These are phyloP conservation scores for Panthera tigris DNA, from an alignment of 2,113 vertebrate genomes.

Conservation along the genomic window DNA sequence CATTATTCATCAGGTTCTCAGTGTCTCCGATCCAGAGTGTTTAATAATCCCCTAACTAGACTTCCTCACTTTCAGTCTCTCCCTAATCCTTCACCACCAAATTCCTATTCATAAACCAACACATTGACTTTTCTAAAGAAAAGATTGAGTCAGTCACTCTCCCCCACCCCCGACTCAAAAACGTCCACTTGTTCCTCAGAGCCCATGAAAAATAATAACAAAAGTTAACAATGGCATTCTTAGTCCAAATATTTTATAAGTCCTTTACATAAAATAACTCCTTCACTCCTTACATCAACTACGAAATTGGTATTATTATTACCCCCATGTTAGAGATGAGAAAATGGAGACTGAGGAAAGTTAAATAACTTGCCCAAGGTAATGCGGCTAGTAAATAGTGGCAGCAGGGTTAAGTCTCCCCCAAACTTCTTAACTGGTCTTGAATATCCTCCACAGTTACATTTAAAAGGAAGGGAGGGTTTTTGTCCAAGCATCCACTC, in stretches of 20 bases:
- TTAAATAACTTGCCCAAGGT: background rate
- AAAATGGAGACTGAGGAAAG: background rate
- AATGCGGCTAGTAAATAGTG: background rate
- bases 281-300: background rate
- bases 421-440: background rate
- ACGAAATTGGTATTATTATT: background rate
- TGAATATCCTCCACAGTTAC: background rate
- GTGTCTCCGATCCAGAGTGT: background rate
- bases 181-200: background rate
- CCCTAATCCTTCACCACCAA: background rate
- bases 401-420: background rate
- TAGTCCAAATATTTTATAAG: conserved; percentile 18
- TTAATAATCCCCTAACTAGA: background rate
- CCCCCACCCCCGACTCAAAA: background rate
- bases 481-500: background rate
- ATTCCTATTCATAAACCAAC: background rate
- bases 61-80: background rate
- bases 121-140: background rate
- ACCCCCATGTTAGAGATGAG: background rate
- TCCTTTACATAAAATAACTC: background rate
- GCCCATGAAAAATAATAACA: background rate
- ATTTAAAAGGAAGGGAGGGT: background rate
- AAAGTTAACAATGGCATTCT: background rate
- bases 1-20: background rate
- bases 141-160: background rate